Conservation (phyloP, 2,888 invertebrate species). For the Ennomos fuscantarius region DNA sequence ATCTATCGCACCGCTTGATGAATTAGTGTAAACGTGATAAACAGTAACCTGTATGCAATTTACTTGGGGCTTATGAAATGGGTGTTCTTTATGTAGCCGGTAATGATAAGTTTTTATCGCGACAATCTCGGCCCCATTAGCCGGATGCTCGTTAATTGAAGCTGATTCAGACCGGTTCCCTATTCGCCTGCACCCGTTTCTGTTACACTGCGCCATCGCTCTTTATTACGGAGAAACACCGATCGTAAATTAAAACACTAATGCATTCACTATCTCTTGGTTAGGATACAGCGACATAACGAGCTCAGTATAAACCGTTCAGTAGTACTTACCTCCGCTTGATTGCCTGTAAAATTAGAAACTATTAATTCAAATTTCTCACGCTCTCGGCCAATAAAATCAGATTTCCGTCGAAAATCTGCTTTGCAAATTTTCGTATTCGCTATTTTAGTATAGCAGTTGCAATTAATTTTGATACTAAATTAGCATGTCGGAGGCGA, state of each 20-base stretch:
- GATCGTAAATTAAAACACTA: conserved; percentile 48
- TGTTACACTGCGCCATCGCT: conserved; percentile 3
- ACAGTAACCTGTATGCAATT: conserved; percentile 17
- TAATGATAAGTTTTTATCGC: conserved; percentile 52
- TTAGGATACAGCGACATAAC: conserved; percentile 9
- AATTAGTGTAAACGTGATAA: conserved; percentile 23
- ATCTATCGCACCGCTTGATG: conserved; percentile 29
- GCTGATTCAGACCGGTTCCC: conserved; percentile 47
- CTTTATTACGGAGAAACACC: conserved; percentile 10
- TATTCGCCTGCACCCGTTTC: conserved; percentile 30
- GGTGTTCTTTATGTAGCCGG: conserved; percentile 40
- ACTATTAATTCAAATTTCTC: conserved; percentile 37
- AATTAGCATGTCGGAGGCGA: conserved; percentile 22
- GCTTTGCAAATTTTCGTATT: conserved; percentile 13
- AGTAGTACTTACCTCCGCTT: not conserved
- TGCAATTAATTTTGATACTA: conserved; percentile 27
- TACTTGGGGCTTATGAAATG: conserved; percentile 11
- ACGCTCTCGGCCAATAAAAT: conserved; percentile 39
- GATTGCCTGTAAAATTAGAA: conserved; percentile 27
- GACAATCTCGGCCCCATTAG: conserved; percentile 47
- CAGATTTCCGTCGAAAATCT: conserved; percentile 12
- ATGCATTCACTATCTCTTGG: conserved; percentile 38
- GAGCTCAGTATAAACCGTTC: conserved; percentile 5
- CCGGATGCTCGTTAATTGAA: conserved; percentile 64
- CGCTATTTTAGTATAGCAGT: conserved; percentile 28